These are phyloP conservation scores for Gymnopithys bicolor DNA, from an alignment of 2,797 vertebrate species.

Conservation along the genomic window DNA sequence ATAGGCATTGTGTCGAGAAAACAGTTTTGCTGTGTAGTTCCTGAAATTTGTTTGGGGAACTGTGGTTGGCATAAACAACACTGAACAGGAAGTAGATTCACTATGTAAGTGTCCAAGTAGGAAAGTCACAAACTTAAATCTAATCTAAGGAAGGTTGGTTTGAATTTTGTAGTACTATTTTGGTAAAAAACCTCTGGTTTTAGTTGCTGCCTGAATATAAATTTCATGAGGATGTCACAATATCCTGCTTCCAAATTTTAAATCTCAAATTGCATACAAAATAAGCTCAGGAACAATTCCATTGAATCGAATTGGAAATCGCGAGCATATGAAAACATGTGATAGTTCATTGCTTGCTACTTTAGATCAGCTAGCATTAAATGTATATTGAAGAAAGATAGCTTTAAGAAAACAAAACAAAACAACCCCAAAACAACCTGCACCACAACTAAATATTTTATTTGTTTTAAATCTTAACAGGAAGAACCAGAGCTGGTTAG, in stretches of 20 bases:
- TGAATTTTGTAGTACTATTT: background rate
- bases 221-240: background rate
- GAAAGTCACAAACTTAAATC: background rate
- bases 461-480: conserved; percentile 78
- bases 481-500: conserved; percentile 93
- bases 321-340: background rate
- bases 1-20: background rate
- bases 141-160: background rate
- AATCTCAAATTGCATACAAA: background rate
- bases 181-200: background rate
- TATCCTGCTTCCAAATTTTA: background rate
- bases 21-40: background rate
- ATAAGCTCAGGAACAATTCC: background rate
- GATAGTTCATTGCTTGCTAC: background rate
- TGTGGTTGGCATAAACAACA: background rate
- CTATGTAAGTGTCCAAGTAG: background rate
- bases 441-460: background rate
- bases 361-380: background rate
- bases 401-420: background rate
- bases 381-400: background rate
- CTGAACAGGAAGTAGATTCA: background rate
- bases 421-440: background rate
- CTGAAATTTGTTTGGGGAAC: background rate
- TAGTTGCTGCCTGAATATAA: background rate
- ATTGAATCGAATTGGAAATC: background rate